Base-by-base conservation (phyloP, 2,113 vertebrate genomes). In the Cairina moschata region DNA sequence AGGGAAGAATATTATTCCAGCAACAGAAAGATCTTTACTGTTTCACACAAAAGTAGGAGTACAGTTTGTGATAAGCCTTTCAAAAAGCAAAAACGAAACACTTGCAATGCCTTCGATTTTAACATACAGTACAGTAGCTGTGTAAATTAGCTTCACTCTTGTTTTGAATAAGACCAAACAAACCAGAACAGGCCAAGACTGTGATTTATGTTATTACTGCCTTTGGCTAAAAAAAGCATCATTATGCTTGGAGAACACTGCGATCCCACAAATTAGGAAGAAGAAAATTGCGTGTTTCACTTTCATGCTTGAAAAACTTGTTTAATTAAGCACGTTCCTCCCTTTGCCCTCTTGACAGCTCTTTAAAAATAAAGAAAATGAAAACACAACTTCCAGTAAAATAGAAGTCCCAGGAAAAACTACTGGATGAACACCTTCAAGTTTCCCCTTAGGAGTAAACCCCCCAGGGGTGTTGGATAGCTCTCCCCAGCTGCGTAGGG, bases 151-250 rank as follows among this genome's bases (percentile, higher is more conserved):
- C 46, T 93, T 85, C 80, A 32, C 65, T 93, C 83, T 90, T 95
- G 74, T 95, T 96, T 96, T 95, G 74, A 97, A 32, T 91, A 94
- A 94, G 68, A 94, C 63, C 76, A 95, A 94, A 93, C 77, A 97
- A 97, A 94, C 76, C 69, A 92, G 67, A 97, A 95, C 46, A 91
- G 72, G 87, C 69, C 67, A 95, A 93, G 83, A 67, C 80, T 92
- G 54, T 96, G 92, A 96, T 93, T 95, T 93, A 96, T 69, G 66
- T 95, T 96, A 96, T 93, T 95, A 78, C 81, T 83, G 93, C 88
- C 77, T 91, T 92, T 72, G 89, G 85, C 91, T 95, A 96, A 94
- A 93, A 91, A 95, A 95, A 88, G 13, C 73, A 91, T 88, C 60
- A 91, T 91, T 96, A 87, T 80, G 74, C 87, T 94, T 85, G 65